Evolutionary conservation across 2,797 vertebrate genomes (phyloP), one percentile per base, ranked within the genome.

Genomic region (Philypnodon macrostomus): DNA sequence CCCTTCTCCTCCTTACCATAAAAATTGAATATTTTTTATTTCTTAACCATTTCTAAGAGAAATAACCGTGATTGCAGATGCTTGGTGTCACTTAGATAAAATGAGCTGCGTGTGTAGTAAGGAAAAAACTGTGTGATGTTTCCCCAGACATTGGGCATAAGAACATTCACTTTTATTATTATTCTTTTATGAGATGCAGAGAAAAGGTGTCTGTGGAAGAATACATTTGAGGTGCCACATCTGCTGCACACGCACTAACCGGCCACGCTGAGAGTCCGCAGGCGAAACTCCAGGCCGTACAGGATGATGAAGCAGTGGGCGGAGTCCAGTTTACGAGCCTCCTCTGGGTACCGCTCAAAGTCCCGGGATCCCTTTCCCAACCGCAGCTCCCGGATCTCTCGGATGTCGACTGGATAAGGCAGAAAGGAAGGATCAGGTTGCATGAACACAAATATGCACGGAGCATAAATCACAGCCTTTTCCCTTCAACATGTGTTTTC

Each of bases 371-470:
- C 87, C 79, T 91, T 93, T 34, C 93, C 93, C 54, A 89, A 77
- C 8, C 93, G 90, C 76, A 94, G 90, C 87, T 94, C 92, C 73
- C 89, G 90, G 70, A 94, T 93, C 83, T 94, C 93, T 63, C 89
- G 85, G n/a, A 94, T 89, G 76, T 94, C 93, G 16, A 93, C 92
- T 93, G 68, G 34, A 59, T 59, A 70, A 52, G 48, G 54, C 41
- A 48, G 35, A 30, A 53, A 24, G 59, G 63, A 70, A 67, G 69
- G 78, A 77, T 73, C 74, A 44, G 55, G 66, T 76, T 78, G 54
- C 65, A 66, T 70, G 65, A 81, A 69, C 58, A 70, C 65, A 82
- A 77, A 68, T 79, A 83, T 73, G 72, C 60, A 71, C 54, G 55
- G 13, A 55, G 61, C 65, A 75, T 84, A 70, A 85, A 81, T 84